phyloP scores from a whole-genome alignment of 2,113 vertebrate species.

The Grantiella picta region DNA sequence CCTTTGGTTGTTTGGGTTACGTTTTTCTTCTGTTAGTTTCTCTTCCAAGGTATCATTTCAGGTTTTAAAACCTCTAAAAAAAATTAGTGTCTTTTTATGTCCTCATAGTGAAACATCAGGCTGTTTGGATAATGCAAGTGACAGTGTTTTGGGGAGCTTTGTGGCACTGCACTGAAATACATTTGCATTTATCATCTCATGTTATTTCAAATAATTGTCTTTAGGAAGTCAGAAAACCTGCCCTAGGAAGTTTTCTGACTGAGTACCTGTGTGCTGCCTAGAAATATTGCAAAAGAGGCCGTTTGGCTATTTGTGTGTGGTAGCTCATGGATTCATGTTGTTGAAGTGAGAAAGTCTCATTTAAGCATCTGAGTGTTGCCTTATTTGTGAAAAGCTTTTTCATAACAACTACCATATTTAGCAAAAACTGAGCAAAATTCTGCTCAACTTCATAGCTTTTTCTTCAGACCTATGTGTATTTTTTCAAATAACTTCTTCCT shows the following conservation, averaged over 20 bases:
- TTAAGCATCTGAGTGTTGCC: background rate
- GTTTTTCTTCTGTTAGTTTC: background rate
- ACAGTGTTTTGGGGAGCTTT: constrained; percentile 25
- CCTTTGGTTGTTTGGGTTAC: background rate
- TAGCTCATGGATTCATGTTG: background rate
- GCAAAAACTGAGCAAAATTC: background rate
- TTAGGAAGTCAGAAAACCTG: background rate
- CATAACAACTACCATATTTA: background rate
- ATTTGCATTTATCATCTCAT: constrained; percentile 44
- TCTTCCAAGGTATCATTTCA: background rate
- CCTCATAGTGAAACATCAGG: background rate
- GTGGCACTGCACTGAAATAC: background rate
- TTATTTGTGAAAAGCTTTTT: background rate
- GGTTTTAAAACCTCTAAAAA: constrained; percentile 16
- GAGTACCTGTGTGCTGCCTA: background rate
- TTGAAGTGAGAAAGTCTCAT: background rate
- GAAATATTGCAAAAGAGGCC: background rate
- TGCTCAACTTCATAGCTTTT: background rate
- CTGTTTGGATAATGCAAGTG: constrained; percentile 15
- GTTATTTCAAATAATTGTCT: constrained; percentile 37
- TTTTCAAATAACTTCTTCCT: background rate
- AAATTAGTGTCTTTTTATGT: background rate
- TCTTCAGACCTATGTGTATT: background rate
- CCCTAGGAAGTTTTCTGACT: background rate
- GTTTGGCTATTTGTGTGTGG: background rate